Evolutionary conservation across 2,888 invertebrate species (phyloP), one percentile per base, ranked within the genome.

Genomic region (Marasmarcha lunaedactyla): DNA sequence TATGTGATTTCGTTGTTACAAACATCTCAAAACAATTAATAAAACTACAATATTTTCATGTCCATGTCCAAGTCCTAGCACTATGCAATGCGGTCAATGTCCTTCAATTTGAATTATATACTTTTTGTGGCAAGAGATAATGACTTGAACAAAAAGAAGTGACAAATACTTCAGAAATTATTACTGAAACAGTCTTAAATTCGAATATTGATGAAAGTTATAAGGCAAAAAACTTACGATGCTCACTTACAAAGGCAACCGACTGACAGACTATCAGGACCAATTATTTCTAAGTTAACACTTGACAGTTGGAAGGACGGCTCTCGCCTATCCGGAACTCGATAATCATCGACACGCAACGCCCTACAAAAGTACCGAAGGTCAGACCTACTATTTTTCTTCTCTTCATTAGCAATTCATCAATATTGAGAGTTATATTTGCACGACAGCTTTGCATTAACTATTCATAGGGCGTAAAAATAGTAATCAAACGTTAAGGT

Each of bases 391-490:
- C 30, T 7, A 30, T 30, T 7, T 30, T 34, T 34, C 14, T 12
- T 34, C 56, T 60, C 62, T 57, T 59, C 63, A 59, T 59, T 63
- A 63, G 50, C 57, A 63, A 63, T 66, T 65, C 63, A 65, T 67
- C 67, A 69, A 58, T 54, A 54, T 51, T 44, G 53, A 54, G 55
- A 56, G 56, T 58, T 59, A 67, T 68, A 67, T 51, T 53, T 7
- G 51, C 51, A 51, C 55, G 56, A 54, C 56, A 67, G 60, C 62
- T 46, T 56, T 49, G 52, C 64, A 74, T 79, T 78, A 76, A 70
- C 71, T 70, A 76, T 78, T 78, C 77, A 71, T 74, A 73, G 73
- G 66, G 72, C 59, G 59, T 72, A 78, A 79, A 72, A 78, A 71
- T 69, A 71, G 78, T 71, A 78, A 83, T 83, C 74, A 78, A 55